Evolutionary conservation across 2,888 invertebrate genomes (phyloP), one percentile per base, ranked within the genome.

Genomic region (Nephrotoma flavescens): DNA sequence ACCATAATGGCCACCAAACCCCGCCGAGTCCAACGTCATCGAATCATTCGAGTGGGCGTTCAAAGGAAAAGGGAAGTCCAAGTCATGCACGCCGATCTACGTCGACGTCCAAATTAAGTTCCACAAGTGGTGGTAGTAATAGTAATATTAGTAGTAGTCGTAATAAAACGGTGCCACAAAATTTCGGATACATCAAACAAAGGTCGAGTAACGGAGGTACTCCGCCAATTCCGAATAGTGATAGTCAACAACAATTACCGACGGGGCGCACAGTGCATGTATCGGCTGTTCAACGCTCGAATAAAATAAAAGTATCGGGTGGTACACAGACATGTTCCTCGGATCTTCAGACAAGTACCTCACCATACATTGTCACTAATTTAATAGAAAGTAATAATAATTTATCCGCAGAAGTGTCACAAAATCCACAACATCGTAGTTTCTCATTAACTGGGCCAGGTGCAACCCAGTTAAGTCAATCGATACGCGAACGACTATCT

Each of bases 241-340:
- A 86, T 4, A 11, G 19, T 42, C 88, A 88, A 42, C 88, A 88
- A 45, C 88, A 15, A 83, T 42, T 44, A 52, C 57, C 86, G 0
- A 41, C 44, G 88, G 94, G 94, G 41, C 92, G 94, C 90, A 96
- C 96, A 7, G 96, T 96, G 83, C 96, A 96, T 92, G 96, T 96
- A 45, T 96, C 96, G 86, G 96, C 96, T 3, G 96, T 97, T 83
- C 96, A 96, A 7, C 93, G 96, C 89, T 96, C 96, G 0, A 89
- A 89, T 45, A 96, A 97, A 92, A 95, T 97, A 45, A 97, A 97
- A 92, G 96, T 97, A 42, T 96, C 97, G 6, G 97, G 97, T 12
- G 97, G 97, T 42, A 97, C 97, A 0, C 97, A 97, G 91, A 97
- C 97, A 6, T 95, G 96, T 89, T 95, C 95, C 47, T 95, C 95